phyloP scores from a whole-genome alignment of 1,140 invertebrate species.

The Episyrphus balteatus region DNA sequence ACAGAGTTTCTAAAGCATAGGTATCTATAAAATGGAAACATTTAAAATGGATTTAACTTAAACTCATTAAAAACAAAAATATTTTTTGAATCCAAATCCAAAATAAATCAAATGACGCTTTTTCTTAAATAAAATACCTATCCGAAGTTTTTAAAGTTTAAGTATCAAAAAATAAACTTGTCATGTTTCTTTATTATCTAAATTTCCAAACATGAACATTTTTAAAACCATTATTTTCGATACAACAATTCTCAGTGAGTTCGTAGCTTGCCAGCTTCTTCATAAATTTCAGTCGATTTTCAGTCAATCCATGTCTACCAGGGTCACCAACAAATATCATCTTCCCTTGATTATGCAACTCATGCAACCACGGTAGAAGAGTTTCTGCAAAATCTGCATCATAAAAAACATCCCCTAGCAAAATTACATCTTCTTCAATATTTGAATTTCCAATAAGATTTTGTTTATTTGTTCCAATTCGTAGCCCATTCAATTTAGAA shows the following conservation, averaged over 20 bases:
- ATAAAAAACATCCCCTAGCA: slow-evolving; percentile 48
- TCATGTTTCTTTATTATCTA: no score
- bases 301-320: slow-evolving; percentile 28
- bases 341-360: slow-evolving; percentile 22
- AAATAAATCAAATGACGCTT: no score
- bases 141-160: no score
- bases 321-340: slow-evolving; percentile 36
- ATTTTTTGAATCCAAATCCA: no score
- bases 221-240: slow-evolving; percentile 31
- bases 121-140: no score
- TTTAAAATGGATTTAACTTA: no score
- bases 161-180: no score
- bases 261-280: slow-evolving; percentile 14
- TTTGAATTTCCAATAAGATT: slow-evolving; percentile 34
- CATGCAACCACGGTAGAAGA: slow-evolving; percentile 39
- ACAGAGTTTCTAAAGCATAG: no score
- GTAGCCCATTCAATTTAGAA: slow-evolving; percentile 37
- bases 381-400: slow-evolving; percentile 39
- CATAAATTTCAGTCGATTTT: slow-evolving; percentile 13
- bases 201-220: slow-evolving; percentile 21
- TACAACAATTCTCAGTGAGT: slow-evolving; percentile 22
- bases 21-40: no score
- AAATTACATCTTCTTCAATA: slow-evolving; percentile 38
- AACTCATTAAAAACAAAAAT: no score
- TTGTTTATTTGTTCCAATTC: slow-evolving; percentile 23